phyloP scores from a whole-genome alignment of 1,140 invertebrate genomes.

The Drosophila burlai region DNA sequence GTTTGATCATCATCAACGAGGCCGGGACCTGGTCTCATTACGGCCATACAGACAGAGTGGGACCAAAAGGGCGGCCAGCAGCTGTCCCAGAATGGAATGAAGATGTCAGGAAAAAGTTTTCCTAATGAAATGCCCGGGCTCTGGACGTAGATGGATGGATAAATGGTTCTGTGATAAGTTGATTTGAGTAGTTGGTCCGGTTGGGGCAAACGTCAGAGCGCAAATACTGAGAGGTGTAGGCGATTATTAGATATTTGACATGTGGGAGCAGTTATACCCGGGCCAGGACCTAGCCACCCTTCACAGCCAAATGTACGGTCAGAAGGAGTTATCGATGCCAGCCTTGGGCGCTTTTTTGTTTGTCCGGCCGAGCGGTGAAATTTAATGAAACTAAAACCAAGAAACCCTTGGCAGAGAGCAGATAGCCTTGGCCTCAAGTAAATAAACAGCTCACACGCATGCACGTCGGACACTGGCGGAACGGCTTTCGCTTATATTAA shows the following conservation, averaged over 20 bases:
- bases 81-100: constrained; percentile 38
- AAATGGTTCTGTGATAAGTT: constrained; percentile 30
- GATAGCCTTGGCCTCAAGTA: constrained; percentile 59
- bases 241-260: constrained; percentile 47
- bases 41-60: constrained; percentile 28
- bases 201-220: constrained; percentile 5
- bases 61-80: constrained; percentile 40
- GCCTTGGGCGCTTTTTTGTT: constrained; percentile 55
- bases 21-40: constrained; percentile 38
- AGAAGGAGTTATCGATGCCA: constrained; percentile 8
- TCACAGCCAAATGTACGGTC: not conserved
- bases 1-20: constrained; percentile 69
- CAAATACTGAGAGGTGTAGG: constrained; percentile 30
- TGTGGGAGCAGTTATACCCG: constrained; percentile 18
- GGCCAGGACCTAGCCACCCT: not conserved
- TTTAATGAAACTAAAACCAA: constrained; percentile 73
- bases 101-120: constrained; percentile 41
- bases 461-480: constrained; percentile 10
- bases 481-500: constrained; percentile 67
- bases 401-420: constrained; percentile 54
- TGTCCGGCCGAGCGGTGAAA: constrained; percentile 44
- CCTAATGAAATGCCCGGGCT: constrained; percentile 45
- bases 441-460: constrained; percentile 67
- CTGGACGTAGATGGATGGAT: constrained; percentile 29
- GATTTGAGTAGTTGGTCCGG: constrained; percentile 18